Conservation (phyloP, 2,888 invertebrate species). For the Eupithecia dodoneata region DNA sequence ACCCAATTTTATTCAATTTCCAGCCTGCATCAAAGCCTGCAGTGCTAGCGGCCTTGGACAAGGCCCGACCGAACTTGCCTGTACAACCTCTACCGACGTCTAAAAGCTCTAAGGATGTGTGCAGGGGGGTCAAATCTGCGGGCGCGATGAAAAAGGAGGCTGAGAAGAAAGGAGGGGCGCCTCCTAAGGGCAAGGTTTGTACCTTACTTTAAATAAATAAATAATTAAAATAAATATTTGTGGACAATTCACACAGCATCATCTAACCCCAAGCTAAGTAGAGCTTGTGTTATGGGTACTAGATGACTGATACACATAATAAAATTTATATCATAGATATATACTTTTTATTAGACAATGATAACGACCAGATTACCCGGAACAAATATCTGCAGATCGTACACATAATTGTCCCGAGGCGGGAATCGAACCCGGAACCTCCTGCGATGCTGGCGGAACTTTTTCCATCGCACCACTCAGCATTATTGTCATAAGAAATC, state of each 20-base stretch:
- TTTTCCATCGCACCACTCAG: neutral
- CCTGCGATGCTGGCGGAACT: too few relatives aligned
- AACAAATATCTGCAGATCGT: too few relatives aligned
- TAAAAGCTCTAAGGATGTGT: slow-evolving; percentile 84
- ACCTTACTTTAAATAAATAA: neutral
- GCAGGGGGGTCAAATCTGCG: slow-evolving; percentile 84
- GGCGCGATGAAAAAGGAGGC: slow-evolving; percentile 82
- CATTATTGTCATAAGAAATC: neutral
- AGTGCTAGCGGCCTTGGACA: slow-evolving; percentile 92
- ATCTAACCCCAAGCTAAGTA: too few relatives aligned
- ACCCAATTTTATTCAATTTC: slow-evolving; percentile 7
- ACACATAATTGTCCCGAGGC: too few relatives aligned
- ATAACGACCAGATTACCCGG: too few relatives aligned
- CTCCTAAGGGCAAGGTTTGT: slow-evolving; percentile 83
- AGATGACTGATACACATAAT: too few relatives aligned
- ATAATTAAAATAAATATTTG: too few relatives aligned
- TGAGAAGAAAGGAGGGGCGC: slow-evolving; percentile 73
- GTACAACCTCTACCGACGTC: slow-evolving; percentile 89
- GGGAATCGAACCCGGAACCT: too few relatives aligned
- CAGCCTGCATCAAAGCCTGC: slow-evolving; percentile 90
- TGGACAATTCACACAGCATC: too few relatives aligned
- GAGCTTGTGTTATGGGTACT: too few relatives aligned
- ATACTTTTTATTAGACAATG: too few relatives aligned
- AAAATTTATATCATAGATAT: too few relatives aligned
- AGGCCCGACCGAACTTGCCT: slow-evolving; percentile 92